Evolutionary conservation across 2,113 vertebrate genomes (phyloP).

Genomic region (Prietella phreatophila): DNA sequence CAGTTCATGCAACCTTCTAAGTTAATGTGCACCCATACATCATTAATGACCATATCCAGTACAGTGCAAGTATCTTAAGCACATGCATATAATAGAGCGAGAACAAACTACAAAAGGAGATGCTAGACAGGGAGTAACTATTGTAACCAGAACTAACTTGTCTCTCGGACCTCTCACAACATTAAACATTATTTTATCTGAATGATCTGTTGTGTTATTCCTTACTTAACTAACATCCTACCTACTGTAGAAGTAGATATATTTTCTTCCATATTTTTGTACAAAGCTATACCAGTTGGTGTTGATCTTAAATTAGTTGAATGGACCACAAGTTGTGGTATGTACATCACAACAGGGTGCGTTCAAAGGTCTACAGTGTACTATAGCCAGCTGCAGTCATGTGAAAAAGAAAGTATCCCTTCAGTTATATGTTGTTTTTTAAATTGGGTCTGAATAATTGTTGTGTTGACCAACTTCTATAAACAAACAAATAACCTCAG

Average conservation of each 20-base stretch:
- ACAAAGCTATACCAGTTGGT: no score
- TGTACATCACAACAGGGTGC: neutral
- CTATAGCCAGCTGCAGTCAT: neutral
- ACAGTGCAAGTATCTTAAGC: neutral
- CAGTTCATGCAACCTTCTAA: neutral
- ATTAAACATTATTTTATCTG: neutral
- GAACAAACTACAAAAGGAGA: neutral
- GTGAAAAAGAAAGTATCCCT: neutral
- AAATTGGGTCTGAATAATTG: no score
- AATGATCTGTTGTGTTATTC: no score
- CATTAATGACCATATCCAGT: neutral
- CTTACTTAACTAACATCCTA: no score
- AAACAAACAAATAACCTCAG: no score
- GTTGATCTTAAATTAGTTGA: neutral
- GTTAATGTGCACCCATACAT: neutral
- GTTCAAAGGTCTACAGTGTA: neutral
- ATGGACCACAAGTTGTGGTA: neutral
- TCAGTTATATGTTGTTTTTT: no score
- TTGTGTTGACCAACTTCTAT: no score
- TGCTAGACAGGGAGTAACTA: neutral
- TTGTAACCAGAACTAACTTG: neutral
- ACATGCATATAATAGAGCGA: neutral
- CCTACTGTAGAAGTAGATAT: no score
- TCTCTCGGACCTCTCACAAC: neutral
- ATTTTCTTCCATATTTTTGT: no score